A percentile compares a stretch with the other conserved stretches of the same genome.
These are phyloP conservation scores for Ligdia adustata DNA, from an alignment of 2,888 invertebrate species.

Conservation along the genomic window DNA sequence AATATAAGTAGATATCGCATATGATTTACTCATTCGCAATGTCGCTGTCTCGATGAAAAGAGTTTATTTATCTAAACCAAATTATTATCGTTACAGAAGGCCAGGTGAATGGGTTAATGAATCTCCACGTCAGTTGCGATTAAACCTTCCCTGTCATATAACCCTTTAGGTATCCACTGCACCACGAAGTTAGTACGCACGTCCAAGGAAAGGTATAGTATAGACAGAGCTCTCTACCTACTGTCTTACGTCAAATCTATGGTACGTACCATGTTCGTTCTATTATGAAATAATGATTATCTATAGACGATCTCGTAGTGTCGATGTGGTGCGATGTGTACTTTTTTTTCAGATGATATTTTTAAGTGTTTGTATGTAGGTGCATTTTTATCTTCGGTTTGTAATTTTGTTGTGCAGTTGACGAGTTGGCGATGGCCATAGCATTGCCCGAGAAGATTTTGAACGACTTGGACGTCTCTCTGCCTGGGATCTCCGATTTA, in stretches of 20 bases:
- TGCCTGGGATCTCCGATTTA: slow-evolving; percentile 33
- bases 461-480: slow-evolving; percentile 49
- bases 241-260: slow-evolving; percentile 35
- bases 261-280: slow-evolving; percentile 44
- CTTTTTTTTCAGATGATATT: slow-evolving; percentile 49
- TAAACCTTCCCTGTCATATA: slow-evolving; percentile 38
- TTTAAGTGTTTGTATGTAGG: slow-evolving; percentile 19
- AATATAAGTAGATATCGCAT: not conserved
- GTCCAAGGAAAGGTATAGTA: slow-evolving; percentile 43
- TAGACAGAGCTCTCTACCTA: slow-evolving; percentile 17
- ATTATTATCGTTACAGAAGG: slow-evolving; percentile 64
- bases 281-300: not conserved
- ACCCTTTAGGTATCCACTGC: slow-evolving; percentile 41
- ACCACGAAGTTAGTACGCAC: slow-evolving; percentile 32
- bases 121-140: slow-evolving; percentile 41
- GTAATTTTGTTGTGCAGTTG: slow-evolving; percentile 56
- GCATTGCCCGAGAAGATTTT: slow-evolving; percentile 39
- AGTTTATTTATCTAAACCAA: slow-evolving; percentile 34
- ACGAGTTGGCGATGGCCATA: slow-evolving; percentile 33
- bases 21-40: not conserved
- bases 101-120: slow-evolving; percentile 44
- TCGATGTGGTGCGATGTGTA: slow-evolving; percentile 6
- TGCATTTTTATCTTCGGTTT: slow-evolving; percentile 54
- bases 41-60: slow-evolving; percentile 7
- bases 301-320: not conserved